Conservation (phyloP, 1,140 invertebrate species). For the Schlechtendalia chinensis region DNA sequence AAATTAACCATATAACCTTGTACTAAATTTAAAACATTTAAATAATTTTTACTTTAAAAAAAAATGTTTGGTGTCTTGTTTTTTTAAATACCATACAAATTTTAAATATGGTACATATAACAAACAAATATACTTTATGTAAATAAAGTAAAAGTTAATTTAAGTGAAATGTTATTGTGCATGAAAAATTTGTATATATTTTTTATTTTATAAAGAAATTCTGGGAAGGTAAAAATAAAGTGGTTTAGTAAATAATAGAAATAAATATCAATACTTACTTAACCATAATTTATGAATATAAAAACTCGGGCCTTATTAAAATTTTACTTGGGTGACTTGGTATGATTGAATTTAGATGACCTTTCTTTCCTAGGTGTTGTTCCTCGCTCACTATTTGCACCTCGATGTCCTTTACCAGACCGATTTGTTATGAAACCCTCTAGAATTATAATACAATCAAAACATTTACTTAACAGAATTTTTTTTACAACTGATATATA, state of each 20-base stretch:
- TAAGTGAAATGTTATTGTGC: no score
- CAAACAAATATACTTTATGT: no score
- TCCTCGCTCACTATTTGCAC: conserved; percentile 38
- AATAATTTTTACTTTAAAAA: no score
- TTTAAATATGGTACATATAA: no score
- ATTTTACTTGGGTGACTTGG: conserved; percentile 45
- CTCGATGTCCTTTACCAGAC: conserved; percentile 31
- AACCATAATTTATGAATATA: not conserved
- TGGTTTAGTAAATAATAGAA: no score
- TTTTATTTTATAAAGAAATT: no score
- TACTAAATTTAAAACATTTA: not conserved
- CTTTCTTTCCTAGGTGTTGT: conserved; percentile 34
- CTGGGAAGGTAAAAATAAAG: no score
- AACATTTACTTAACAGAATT: not conserved
- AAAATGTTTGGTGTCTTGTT: no score
- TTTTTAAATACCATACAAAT: no score
- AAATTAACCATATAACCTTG: conserved; percentile 35
- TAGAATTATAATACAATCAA: not conserved
- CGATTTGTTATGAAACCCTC: conserved; percentile 5
- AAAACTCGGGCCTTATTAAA: not conserved
- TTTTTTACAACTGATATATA: no score
- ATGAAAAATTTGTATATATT: not conserved
- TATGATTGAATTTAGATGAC: conserved; percentile 34
- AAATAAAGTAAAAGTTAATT: no score
- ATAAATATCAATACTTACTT: conserved; percentile 17